These are phyloP conservation scores for Tamandua tetradactyla DNA, from an alignment of 2,797 vertebrate genomes.

Conservation along the genomic window DNA sequence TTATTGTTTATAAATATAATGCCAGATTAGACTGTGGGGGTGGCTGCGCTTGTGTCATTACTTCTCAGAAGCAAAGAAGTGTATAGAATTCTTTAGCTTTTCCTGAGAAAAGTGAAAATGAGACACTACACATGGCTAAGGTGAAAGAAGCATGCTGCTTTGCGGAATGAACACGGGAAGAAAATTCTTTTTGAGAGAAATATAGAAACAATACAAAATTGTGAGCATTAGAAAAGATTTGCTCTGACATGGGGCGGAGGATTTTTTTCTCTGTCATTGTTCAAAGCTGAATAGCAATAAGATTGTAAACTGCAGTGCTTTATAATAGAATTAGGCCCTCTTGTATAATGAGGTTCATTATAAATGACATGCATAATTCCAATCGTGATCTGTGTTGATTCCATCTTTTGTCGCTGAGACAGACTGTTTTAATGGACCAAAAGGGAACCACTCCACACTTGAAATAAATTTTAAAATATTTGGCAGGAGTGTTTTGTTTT, in stretches of 20 bases:
- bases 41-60: background rate
- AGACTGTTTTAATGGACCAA: constrained; percentile 77
- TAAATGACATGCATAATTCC: constrained; percentile 83
- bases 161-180: background rate
- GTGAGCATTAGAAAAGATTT: constrained; percentile 45
- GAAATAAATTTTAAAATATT: constrained; percentile 67
- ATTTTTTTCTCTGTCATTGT: constrained; percentile 72
- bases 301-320: constrained; percentile 73
- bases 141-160: background rate
- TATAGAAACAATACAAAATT: background rate
- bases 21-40: background rate
- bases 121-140: background rate
- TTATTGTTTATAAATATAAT: constrained; percentile 41
- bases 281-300: constrained; percentile 73
- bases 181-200: constrained; percentile 6
- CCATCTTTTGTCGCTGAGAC: constrained; percentile 81
- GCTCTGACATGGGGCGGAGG: constrained; percentile 62
- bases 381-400: constrained; percentile 73
- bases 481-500: constrained; percentile 57
- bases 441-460: constrained; percentile 56
- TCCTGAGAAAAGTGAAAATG: background rate
- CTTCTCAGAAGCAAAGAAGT: background rate
- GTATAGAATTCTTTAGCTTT: background rate
- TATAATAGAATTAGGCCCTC: constrained; percentile 76
- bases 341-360: constrained; percentile 82